These are phyloP conservation scores for Chaitophorus viminalis DNA, from an alignment of 2,888 invertebrate species.

Conservation along the genomic window DNA sequence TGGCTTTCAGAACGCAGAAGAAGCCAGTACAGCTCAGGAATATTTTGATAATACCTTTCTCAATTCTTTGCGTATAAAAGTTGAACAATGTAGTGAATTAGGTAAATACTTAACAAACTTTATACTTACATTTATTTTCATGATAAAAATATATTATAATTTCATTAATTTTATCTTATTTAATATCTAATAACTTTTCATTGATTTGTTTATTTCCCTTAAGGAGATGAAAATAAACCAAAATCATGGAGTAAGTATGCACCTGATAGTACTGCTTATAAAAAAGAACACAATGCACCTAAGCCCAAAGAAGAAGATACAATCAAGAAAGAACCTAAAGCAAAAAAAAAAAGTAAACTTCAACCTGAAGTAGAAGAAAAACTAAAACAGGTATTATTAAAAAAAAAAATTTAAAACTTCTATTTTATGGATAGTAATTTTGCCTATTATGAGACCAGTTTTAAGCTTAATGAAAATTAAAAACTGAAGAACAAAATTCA, in stretches of 20 bases:
- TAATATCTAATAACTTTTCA: not conserved
- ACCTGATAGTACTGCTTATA: constrained; percentile 77
- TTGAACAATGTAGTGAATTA: constrained; percentile 65
- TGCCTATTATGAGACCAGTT: no score
- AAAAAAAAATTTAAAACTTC: no score
- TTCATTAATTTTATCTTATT: not conserved
- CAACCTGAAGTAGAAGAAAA: constrained; percentile 66
- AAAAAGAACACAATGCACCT: constrained; percentile 69
- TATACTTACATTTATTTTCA: not conserved
- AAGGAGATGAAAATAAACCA: constrained; percentile 78
- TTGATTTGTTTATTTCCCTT: constrained; percentile 2
- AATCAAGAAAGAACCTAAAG: constrained; percentile 65
- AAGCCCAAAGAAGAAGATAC: constrained; percentile 64
- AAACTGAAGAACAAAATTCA: no score
- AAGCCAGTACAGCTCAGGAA: constrained; percentile 80
- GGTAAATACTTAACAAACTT: constrained; percentile 62
- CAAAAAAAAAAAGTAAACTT: constrained; percentile 64
- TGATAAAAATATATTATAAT: not conserved
- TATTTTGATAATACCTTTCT: constrained; percentile 87
- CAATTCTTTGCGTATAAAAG: constrained; percentile 80
- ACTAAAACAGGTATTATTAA: constrained; percentile 48
- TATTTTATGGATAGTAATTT: no score
- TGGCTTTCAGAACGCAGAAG: constrained; percentile 84
- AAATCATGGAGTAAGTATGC: constrained; percentile 95
- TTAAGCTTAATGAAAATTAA: no score